Evolutionary conservation across 2,113 vertebrate species (phyloP), one percentile per base, ranked within the genome.

Genomic region (Thermophis baileyi): DNA sequence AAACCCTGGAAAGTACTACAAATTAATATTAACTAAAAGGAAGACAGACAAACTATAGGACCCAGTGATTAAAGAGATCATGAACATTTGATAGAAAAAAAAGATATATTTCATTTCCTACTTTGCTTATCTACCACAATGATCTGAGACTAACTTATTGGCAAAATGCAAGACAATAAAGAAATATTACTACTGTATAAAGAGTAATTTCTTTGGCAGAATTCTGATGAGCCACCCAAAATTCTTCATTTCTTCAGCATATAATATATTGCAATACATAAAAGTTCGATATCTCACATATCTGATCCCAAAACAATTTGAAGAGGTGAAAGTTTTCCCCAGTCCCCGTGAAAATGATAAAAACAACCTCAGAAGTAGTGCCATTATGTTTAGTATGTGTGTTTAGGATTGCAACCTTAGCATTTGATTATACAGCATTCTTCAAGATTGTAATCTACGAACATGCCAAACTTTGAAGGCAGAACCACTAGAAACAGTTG

Each of bases 281-380:
- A 25, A 74, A 35, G 91, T 89, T 93, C 53, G 87, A 88, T 91
- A 63, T 86, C 91, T 94, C 93, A 91, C 57, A 90, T 40, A 89
- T 44, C 10, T 6, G 30, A 86, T 30, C 1, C 27, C 25, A 0
- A 0, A 50, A n/a, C 94, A 27, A 55, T 30, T 46, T 40, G 50
- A 11, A 89, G 7, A 54, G 89, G 44, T 87, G 53, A 0, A 27
- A 7, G 25, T 54, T 53, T 88, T 47, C 40, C 12, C 44, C 14
- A 35, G 44, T 81, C 46, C 30, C 60, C 16, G 46, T 46, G 16
- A 81, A 89, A 46, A 54, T 35, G 25, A 69, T 81, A 89, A 40
- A 87, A 92, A 91, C 51, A 88, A 60, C 53, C 89, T 50, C 50
- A 92, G 46, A 90, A 90, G 88, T 90, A 63, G 60, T 22, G 47